phyloP scores from a whole-genome alignment of 2,113 vertebrate species.

The Serinus canaria region DNA sequence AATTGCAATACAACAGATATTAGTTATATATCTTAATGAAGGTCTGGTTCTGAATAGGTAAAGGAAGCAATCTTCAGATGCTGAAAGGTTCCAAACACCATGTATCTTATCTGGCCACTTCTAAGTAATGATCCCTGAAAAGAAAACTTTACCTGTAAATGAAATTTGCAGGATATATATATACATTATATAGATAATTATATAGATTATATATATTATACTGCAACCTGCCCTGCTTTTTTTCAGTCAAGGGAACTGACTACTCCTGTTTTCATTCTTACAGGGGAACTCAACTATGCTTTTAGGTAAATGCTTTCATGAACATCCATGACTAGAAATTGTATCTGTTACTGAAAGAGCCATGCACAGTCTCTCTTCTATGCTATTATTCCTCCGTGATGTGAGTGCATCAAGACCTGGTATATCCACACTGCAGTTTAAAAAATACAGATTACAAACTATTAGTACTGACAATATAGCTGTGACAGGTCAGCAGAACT shows the following conservation, averaged over 20 bases:
- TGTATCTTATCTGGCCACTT: neutral
- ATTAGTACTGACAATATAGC: neutral
- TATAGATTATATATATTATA: neutral
- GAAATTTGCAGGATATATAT: neutral
- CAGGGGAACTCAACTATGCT: fast-evolving
- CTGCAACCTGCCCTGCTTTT: neutral
- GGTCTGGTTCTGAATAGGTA: neutral
- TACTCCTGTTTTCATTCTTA: neutral
- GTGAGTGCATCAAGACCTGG: neutral
- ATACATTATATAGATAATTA: too few relatives aligned
- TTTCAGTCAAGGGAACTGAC: neutral
- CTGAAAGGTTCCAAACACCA: neutral
- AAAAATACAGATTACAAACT: neutral
- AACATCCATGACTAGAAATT: neutral
- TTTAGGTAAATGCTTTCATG: neutral
- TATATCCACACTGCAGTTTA: neutral
- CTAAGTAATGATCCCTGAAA: neutral
- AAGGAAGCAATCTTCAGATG: neutral
- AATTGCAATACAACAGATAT: neutral
- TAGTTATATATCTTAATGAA: neutral
- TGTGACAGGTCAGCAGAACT: neutral
- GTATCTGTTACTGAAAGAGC: neutral
- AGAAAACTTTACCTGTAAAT: neutral
- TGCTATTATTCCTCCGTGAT: neutral
- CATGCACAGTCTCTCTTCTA: neutral